Evolutionary conservation across 2,888 invertebrate genomes (phyloP), one percentile per base, ranked within the genome.

Genomic region (Drosophila anomalata): DNA sequence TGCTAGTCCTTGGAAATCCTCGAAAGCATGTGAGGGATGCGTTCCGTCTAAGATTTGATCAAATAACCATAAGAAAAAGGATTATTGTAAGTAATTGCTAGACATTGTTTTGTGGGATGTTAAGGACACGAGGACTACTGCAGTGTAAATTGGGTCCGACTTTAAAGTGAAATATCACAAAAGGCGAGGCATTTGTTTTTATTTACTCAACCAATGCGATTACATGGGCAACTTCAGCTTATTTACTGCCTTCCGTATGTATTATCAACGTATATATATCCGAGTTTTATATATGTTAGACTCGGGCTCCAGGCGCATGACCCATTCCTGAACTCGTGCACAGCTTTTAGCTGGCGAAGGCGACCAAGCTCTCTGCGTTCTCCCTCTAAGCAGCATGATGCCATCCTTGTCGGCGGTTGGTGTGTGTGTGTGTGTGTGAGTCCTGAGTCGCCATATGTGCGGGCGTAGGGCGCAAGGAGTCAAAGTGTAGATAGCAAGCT

Each of bases 301-400:
- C 72, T 62, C 56, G 66, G 66, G 80, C 77, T 79, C 56, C 79
- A 81, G 82, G 89, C 89, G 90, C 89, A 90, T 90, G 89, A 90
- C 89, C 89, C 87, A 83, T 87, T 89, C 85, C 87, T 89, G 87
- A 88, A 89, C 90, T 79, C 77, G 58, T 61, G 62, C 73, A 78
- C 78, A 63, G 71, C 65, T 72, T 41, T 77, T 70, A 67, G 60
- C 80, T 71, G 70, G 68, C 84, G 80, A 76, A 73, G 75, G 72
- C 44, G 62, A 61, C 81, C 84, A 84, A 78, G 77, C 78, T 71
- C 68, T 76, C 74, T 69, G 54, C 65, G 33, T 8, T 54, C 73
- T 75, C 73, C 84, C 80, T 80, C 80, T 67, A 56, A 84, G 84
- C 84, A 78, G 51, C 48, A 55, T 72, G 76, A 79, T 86, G 83